A percentile compares a stretch with the other conserved stretches of the same genome.
These are phyloP conservation scores for Spheniscus mendiculus DNA, from an alignment of 2,113 vertebrate genomes.

Conservation along the genomic window DNA sequence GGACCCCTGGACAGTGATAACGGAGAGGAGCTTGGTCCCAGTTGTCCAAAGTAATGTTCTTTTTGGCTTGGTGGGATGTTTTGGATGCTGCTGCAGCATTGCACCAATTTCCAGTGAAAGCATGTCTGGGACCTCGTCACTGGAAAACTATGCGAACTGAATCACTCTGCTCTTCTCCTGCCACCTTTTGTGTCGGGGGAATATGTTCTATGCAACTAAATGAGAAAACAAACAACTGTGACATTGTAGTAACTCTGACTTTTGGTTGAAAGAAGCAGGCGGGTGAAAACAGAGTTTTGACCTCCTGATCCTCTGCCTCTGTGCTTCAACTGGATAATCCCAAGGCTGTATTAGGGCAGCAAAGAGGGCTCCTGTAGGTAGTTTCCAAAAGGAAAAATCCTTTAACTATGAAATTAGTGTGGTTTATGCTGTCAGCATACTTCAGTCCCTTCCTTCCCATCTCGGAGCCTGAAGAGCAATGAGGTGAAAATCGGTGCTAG, in stretches of 20 bases:
- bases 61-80: conserved; percentile 36
- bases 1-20: not conserved
- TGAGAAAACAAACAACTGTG: not conserved
- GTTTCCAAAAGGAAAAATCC: not conserved
- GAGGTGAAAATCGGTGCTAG: not conserved
- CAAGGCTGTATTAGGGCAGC: not conserved
- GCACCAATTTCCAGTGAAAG: conserved; percentile 2
- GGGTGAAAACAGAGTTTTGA: not conserved
- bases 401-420: not conserved
- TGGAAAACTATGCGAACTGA: conserved; percentile 50
- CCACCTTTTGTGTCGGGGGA: conserved; percentile 20
- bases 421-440: not conserved
- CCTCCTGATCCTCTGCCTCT: not conserved
- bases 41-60: conserved; percentile 26
- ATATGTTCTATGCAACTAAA: not conserved
- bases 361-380: not conserved
- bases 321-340: not conserved
- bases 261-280: not conserved
- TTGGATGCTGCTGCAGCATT: not conserved
- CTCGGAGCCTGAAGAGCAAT: not conserved
- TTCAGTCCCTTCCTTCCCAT: not conserved
- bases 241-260: not conserved
- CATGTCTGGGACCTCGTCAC: conserved; percentile 32
- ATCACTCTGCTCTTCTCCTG: conserved; percentile 29
- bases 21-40: not conserved